A percentile compares a stretch with the other conserved stretches of the same genome.
Conservation (phyloP, 2,888 invertebrate genomes). For the Tryphoninae sp. region DNA sequence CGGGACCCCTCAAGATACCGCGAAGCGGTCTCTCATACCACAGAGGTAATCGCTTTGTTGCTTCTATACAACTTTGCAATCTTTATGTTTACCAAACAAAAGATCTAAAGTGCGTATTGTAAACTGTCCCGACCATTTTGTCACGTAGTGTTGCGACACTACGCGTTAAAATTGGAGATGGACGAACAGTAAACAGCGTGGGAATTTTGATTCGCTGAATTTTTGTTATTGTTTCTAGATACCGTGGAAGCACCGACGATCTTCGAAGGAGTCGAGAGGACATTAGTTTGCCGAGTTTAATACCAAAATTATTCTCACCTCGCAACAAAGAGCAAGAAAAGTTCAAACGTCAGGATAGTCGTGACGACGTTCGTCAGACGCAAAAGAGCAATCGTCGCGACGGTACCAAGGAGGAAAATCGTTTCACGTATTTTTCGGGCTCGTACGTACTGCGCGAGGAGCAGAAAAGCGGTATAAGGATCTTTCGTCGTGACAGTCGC, state of each 20-base stretch:
- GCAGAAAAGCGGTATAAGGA: constrained; percentile 66
- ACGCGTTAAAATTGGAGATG: too few species aligned
- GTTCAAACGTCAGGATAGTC: constrained; percentile 77
- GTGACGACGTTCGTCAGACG: constrained; percentile 74
- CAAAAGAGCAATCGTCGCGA: constrained; percentile 58
- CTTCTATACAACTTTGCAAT: background rate
- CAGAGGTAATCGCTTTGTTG: constrained; percentile 72
- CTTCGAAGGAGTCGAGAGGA: constrained; percentile 77
- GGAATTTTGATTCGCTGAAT: background rate
- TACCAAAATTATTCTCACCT: constrained; percentile 78
- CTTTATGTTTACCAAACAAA: background rate
- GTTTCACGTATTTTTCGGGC: constrained; percentile 30
- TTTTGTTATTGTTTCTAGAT: constrained; percentile 66
- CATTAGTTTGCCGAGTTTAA: constrained; percentile 78
- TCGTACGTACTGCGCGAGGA: constrained; percentile 65
- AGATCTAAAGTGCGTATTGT: background rate
- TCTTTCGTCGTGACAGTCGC: constrained; percentile 71
- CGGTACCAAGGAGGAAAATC: constrained; percentile 53
- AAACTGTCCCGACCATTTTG: background rate
- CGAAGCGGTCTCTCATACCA: constrained; percentile 79
- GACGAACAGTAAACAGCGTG: background rate
- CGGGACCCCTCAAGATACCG: constrained; percentile 76
- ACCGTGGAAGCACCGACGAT: constrained; percentile 79
- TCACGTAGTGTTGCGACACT: background rate
- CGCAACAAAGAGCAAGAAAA: constrained; percentile 75